These are phyloP conservation scores for Cephalotes varians DNA, from an alignment of 2,888 invertebrate species.

Conservation along the genomic window DNA sequence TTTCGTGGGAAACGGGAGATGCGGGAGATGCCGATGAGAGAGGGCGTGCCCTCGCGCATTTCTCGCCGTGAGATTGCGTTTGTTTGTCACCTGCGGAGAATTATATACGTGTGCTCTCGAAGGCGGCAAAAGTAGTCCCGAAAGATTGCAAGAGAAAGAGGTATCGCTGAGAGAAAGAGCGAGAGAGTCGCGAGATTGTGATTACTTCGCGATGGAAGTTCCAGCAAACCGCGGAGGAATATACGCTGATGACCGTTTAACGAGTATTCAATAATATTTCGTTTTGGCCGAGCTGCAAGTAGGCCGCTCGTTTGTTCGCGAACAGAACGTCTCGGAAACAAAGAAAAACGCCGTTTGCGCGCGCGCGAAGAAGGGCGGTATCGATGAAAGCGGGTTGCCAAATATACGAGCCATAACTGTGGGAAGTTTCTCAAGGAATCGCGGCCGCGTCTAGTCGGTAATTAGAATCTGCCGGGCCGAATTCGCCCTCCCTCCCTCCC, in stretches of 20 bases:
- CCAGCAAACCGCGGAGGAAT: slow-evolving; percentile 38
- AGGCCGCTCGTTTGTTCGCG: slow-evolving; percentile 52
- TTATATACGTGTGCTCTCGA: not conserved
- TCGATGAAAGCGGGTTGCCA: slow-evolving; percentile 6
- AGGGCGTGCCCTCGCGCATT: slow-evolving; percentile 2
- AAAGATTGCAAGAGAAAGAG: slow-evolving; percentile 28
- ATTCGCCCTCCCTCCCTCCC: not conserved
- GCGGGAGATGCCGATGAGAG: slow-evolving; percentile 25
- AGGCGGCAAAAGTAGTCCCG: not conserved
- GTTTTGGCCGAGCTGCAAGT: slow-evolving; percentile 60
- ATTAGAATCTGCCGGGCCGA: slow-evolving; percentile 44
- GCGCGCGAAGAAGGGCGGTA: not conserved
- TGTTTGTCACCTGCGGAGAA: slow-evolving; percentile 21
- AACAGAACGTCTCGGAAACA: slow-evolving; percentile 50
- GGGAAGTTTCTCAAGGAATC: slow-evolving; percentile 49
- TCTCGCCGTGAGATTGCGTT: slow-evolving; percentile 35
- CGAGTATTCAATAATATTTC: slow-evolving; percentile 80
- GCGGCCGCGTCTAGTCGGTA: slow-evolving; percentile 40
- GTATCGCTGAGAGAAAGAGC: not conserved
- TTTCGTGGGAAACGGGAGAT: not conserved
- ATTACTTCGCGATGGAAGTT: slow-evolving; percentile 30
- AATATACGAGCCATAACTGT: slow-evolving; percentile 41
- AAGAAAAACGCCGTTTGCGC: slow-evolving; percentile 25
- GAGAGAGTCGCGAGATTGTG: not conserved
- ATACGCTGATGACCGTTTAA: slow-evolving; percentile 77